Evolutionary conservation across 2,113 vertebrate genomes (phyloP), one percentile per base, ranked within the genome.

Genomic region (Bucco capensis): DNA sequence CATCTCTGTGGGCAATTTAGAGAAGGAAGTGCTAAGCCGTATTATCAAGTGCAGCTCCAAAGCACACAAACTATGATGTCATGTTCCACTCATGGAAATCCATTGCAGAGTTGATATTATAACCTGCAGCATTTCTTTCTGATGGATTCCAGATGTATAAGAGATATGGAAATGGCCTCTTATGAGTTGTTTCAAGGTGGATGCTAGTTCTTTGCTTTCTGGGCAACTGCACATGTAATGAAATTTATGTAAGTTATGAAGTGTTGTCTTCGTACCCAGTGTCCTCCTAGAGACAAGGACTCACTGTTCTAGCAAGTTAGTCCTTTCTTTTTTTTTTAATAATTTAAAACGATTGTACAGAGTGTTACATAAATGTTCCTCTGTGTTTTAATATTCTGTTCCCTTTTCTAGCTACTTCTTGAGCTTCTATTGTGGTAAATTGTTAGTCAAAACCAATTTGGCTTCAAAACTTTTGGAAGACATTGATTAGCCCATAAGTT

Each of bases 261-360:
- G 83, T 91, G 83, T 76, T 73, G 27, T 79, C 5, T 72, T 82
- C 16, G 35, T 90, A 31, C 8, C 7, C 61, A 35, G 15, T 90
- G 46, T 90, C 53, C 76, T 94, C 80, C 53, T 57, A 62, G 61
- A 92, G 61, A 65, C 86, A 89, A 81, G 70, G 62, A 84, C 92
- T 90, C 7, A 0, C 23, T 90, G 80, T 88, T 86, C 80, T 82
- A 76, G 66, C 24, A 37, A 82, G 62, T 54, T 75, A 65, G 65
- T 30, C n/a, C 56, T 37, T 74, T 61, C 50, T 78, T 74, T 86
- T 78, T 74, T 86, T 92, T 84, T 84, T 69, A 82, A 49, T n/a
- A 24, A 24, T 84, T 83, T 84, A 28, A 71, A 79, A 72, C 54
- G 61, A 66, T 90, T 70, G 2, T 54, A 13, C 42, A 69, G 69